Evolutionary conservation across 2,888 invertebrate genomes (phyloP).

Genomic region (Ichneumoninae sp.): DNA sequence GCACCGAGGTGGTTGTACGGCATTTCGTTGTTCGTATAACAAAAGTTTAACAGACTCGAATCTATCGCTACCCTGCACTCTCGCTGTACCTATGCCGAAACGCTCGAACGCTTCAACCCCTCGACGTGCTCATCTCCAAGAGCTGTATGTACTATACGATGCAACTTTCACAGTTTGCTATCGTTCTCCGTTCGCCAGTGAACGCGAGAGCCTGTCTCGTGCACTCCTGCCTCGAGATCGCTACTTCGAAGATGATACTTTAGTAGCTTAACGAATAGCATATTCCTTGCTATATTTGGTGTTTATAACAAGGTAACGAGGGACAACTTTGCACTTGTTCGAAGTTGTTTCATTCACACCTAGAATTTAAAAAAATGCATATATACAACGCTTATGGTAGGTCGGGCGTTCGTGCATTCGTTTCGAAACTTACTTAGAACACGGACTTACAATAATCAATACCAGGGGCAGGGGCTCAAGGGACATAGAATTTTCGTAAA

Average conservation of each 20-base stretch:
- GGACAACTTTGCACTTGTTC: background rate
- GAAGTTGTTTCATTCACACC: background rate
- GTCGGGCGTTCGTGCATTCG: background rate
- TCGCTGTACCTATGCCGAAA: conserved; percentile 19
- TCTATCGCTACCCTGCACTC: conserved; percentile 24
- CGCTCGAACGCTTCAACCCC: conserved; percentile 45
- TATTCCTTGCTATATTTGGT: conserved; percentile 12
- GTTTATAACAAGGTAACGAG: background rate
- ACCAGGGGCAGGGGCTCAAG: too few species aligned
- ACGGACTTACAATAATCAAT: too few species aligned
- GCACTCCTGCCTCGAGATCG: conserved; percentile 20
- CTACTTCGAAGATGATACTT: conserved; percentile 30
- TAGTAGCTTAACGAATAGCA: conserved; percentile 18
- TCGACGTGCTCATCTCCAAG: conserved; percentile 24
- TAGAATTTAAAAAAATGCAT: background rate
- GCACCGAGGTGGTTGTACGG: background rate
- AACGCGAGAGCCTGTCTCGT: conserved; percentile 15
- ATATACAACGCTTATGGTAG: too few species aligned
- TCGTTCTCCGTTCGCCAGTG: conserved; percentile 23
- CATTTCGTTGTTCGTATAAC: background rate
- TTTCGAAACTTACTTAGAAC: too few species aligned
- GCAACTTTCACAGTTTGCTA: conserved; percentile 39
- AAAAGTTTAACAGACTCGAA: background rate
- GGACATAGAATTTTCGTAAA: too few species aligned
- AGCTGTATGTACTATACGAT: conserved; percentile 23